Conservation (phyloP, 2,888 invertebrate genomes). For the Sussaba pulchella region DNA sequence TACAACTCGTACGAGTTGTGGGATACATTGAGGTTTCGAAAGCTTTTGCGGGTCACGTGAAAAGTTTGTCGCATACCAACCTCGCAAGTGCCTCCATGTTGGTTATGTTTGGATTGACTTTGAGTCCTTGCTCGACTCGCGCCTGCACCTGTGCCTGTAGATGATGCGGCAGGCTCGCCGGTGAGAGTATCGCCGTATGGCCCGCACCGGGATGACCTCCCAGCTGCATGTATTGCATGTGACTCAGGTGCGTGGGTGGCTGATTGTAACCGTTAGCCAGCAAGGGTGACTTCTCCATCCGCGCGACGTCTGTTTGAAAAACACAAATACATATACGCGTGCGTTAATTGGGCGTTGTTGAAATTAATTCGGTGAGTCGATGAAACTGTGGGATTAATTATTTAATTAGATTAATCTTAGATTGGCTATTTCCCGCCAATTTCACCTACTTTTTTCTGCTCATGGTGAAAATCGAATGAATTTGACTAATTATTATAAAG, state of each 20-base stretch:
- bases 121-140: slow-evolving; percentile 93
- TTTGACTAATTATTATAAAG: no score
- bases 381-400: neutral
- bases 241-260: slow-evolving; percentile 95
- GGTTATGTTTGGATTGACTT: slow-evolving; percentile 92
- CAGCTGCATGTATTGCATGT: slow-evolving; percentile 98
- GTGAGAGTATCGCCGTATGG: slow-evolving; percentile 93
- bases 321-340: slow-evolving; percentile 34
- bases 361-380: neutral
- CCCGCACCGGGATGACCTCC: slow-evolving; percentile 90
- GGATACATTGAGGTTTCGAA: neutral
- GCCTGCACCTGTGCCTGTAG: slow-evolving; percentile 88
- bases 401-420: neutral
- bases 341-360: neutral
- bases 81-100: slow-evolving; percentile 96
- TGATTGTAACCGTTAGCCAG: slow-evolving; percentile 97
- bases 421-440: no score
- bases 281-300: slow-evolving; percentile 96
- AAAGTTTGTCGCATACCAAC: slow-evolving; percentile 84
- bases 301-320: slow-evolving; percentile 90
- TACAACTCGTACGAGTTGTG: neutral
- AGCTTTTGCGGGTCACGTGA: neutral
- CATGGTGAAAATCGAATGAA: no score
- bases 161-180: slow-evolving; percentile 93
- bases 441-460: no score